Evolutionary conservation across 1,140 invertebrate species (phyloP).

Genomic region (Ceratitis capitata): DNA sequence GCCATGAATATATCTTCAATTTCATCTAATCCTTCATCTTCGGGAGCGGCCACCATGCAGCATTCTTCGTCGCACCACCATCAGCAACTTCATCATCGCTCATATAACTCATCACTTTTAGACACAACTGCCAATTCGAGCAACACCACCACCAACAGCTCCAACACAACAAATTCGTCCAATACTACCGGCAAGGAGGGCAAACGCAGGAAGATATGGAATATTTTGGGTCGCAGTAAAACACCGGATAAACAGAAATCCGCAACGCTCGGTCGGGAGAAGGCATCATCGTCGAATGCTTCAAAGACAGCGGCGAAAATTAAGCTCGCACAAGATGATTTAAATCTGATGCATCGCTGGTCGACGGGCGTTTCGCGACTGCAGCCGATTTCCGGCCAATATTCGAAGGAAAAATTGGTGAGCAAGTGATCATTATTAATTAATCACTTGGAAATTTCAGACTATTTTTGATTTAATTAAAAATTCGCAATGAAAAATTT

Average conservation of each 20-base stretch:
- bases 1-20: conserved; percentile 61
- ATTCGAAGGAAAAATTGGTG: conserved; percentile 81
- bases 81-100: background rate
- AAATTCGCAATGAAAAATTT: background rate
- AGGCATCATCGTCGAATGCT: conserved; percentile 54
- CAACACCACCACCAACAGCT: conserved; percentile 40
- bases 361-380: conserved; percentile 73
- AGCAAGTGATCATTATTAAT: no score
- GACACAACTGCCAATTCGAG: conserved; percentile 50
- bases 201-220: conserved; percentile 73
- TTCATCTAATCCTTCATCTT: conserved; percentile 46
- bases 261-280: conserved; percentile 73
- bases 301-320: conserved; percentile 66
- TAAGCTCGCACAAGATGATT: conserved; percentile 66
- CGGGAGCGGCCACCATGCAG: conserved; percentile 43
- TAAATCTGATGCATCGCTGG: conserved; percentile 71
- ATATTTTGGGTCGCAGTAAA: conserved; percentile 71
- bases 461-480: background rate
- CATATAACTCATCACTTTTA: conserved; percentile 48
- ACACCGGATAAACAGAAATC: conserved; percentile 69
- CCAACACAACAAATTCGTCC: conserved; percentile 42
- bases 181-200: conserved; percentile 64
- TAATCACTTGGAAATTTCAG: background rate
- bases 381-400: conserved; percentile 75
- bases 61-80: conserved; percentile 12